Conservation (phyloP, 1,140 invertebrate species). For the Odontomachus brunneus region DNA sequence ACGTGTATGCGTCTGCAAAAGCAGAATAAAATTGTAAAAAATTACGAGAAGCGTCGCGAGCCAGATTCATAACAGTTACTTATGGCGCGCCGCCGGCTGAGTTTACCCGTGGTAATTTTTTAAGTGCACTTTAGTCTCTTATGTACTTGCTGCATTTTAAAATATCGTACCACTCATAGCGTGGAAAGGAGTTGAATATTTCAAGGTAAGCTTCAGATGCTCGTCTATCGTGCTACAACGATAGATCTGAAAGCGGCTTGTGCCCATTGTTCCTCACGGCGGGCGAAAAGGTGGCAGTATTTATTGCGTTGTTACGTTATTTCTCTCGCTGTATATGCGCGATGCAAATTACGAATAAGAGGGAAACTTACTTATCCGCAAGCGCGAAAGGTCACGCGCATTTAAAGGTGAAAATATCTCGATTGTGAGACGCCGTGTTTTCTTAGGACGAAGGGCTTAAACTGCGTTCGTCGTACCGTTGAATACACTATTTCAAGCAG, state of each 20-base stretch:
- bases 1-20: too few species aligned
- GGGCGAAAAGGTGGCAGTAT: too few species aligned
- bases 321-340: too few species aligned
- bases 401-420: background rate
- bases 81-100: background rate
- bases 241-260: background rate
- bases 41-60: constrained; percentile 5
- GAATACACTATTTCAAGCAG: constrained; percentile 53
- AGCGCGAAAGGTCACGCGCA: too few species aligned
- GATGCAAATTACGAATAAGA: too few species aligned
- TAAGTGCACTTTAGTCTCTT: constrained; percentile 54
- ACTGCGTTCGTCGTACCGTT: constrained; percentile 29
- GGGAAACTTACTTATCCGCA: background rate
- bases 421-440: background rate
- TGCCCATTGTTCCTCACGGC: too few species aligned
- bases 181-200: constrained; percentile 39
- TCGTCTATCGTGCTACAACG: background rate
- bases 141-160: constrained; percentile 33
- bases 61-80: constrained; percentile 45
- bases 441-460: background rate
- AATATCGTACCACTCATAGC: constrained; percentile 7
- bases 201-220: background rate
- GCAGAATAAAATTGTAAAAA: background rate
- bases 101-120: constrained; percentile 50
- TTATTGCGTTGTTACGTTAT: too few species aligned